phyloP scores from a whole-genome alignment of 2,113 vertebrate species.

The Probosciger aterrimus region DNA sequence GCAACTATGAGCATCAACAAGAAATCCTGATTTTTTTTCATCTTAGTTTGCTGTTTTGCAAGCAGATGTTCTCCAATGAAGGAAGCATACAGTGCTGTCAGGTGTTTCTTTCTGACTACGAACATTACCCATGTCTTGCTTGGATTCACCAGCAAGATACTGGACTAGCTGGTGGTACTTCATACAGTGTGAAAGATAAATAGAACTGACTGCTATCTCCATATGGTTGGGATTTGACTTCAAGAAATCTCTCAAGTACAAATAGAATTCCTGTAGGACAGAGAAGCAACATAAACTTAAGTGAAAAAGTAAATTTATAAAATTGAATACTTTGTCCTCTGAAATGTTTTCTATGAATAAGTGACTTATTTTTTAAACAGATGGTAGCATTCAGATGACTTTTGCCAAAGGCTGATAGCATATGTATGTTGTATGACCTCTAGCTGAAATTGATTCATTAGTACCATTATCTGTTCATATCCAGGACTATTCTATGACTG shows the following conservation, averaged over 20 bases:
- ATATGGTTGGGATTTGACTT: constrained; percentile 48
- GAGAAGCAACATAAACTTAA: not conserved
- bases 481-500: not conserved
- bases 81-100: constrained; percentile 3
- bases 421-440: not conserved
- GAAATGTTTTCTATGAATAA: not conserved
- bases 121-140: constrained; percentile 6
- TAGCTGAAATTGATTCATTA: not conserved
- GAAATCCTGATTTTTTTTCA: not conserved
- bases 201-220: constrained; percentile 52
- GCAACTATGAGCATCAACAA: not conserved
- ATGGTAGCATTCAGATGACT: not conserved
- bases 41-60: not conserved
- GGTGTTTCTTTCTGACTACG: not conserved
- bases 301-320: not conserved
- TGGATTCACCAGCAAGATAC: constrained; percentile 32
- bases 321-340: not conserved
- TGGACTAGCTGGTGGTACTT: constrained; percentile 33
- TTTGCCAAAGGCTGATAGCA: not conserved
- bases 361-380: not conserved
- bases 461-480: not conserved
- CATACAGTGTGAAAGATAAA: constrained; percentile 40
- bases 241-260: constrained; percentile 41
- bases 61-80: constrained; percentile 44
- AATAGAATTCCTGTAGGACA: constrained; percentile 37